A percentile compares a stretch with the other conserved stretches of the same genome.
These are phyloP conservation scores for Protodeltote pygarga DNA, from an alignment of 2,888 invertebrate species.

Conservation along the genomic window DNA sequence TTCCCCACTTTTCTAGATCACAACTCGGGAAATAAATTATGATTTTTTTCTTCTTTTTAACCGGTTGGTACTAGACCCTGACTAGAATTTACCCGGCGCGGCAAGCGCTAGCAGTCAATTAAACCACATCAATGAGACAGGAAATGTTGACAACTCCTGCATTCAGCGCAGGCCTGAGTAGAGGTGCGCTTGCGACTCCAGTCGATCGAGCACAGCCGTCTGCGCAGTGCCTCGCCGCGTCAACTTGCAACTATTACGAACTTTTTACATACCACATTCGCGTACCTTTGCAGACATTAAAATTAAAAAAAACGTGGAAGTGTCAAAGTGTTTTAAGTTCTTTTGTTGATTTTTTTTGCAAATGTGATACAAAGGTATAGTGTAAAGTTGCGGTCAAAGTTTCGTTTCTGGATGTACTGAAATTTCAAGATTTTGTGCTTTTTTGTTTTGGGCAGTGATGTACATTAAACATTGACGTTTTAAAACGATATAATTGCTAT, in stretches of 20 bases:
- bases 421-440: conserved; percentile 55
- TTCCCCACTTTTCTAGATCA: too few species aligned
- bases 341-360: conserved; percentile 26
- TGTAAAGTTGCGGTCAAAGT: conserved; percentile 77
- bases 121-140: not conserved
- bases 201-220: conserved; percentile 77
- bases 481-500: conserved; percentile 11
- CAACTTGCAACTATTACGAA: conserved; percentile 64
- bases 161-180: conserved; percentile 62
- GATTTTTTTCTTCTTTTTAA: too few species aligned
- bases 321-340: conserved; percentile 61
- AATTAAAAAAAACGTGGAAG: conserved; percentile 51
- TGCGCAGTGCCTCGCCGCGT: conserved; percentile 67
- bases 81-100: too few species aligned
- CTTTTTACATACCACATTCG: conserved; percentile 60
- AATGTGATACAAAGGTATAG: conserved; percentile 65
- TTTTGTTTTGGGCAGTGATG: conserved; percentile 39
- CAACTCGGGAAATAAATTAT: too few species aligned
- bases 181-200: conserved; percentile 80
- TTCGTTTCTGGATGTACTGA: conserved; percentile 65
- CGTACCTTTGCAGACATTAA: conserved; percentile 54
- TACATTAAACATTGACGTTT: conserved; percentile 40
- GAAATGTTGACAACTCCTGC: conserved; percentile 69
- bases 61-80: too few species aligned
- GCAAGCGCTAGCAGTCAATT: too few species aligned